Percentiles rank a stretch among this genome's conserved stretches.
Conservation (phyloP, 1,140 invertebrate species). For the Brachionus rubens region DNA sequence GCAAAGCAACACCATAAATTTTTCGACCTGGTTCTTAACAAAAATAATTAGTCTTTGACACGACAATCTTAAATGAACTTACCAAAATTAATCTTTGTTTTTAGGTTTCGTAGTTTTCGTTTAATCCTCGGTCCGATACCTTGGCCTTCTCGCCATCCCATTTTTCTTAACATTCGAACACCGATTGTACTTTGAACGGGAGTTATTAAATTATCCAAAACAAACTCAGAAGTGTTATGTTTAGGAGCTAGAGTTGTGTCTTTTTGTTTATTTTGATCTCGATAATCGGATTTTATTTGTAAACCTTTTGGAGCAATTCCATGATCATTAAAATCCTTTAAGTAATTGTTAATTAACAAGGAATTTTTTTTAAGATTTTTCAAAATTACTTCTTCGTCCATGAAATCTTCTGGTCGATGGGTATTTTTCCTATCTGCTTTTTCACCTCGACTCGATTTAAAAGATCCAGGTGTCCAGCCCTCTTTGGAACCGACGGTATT, state of each 20-base stretch:
- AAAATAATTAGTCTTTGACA: too few species aligned
- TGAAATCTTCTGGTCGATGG: conserved; percentile 76
- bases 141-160: conserved; percentile 79
- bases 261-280: conserved; percentile 22
- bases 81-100: conserved; percentile 26
- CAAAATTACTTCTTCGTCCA: conserved; percentile 78
- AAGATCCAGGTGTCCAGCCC: conserved; percentile 86
- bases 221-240: conserved; percentile 7
- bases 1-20: conserved; percentile 22
- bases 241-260: background rate
- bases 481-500: conserved; percentile 92
- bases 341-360: conserved; percentile 54
- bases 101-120: conserved; percentile 57
- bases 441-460: conserved; percentile 79
- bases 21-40: background rate
- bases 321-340: conserved; percentile 78
- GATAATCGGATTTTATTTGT: conserved; percentile 50
- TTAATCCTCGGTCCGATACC: conserved; percentile 72
- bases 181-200: conserved; percentile 67
- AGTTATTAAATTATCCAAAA: background rate
- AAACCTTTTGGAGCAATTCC: conserved; percentile 86
- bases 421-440: conserved; percentile 59
- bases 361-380: conserved; percentile 35
- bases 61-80: too few species aligned
- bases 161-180: conserved; percentile 75